These are phyloP conservation scores for Heteromyza rotundicornis DNA, from an alignment of 2,888 invertebrate genomes.

Conservation along the genomic window DNA sequence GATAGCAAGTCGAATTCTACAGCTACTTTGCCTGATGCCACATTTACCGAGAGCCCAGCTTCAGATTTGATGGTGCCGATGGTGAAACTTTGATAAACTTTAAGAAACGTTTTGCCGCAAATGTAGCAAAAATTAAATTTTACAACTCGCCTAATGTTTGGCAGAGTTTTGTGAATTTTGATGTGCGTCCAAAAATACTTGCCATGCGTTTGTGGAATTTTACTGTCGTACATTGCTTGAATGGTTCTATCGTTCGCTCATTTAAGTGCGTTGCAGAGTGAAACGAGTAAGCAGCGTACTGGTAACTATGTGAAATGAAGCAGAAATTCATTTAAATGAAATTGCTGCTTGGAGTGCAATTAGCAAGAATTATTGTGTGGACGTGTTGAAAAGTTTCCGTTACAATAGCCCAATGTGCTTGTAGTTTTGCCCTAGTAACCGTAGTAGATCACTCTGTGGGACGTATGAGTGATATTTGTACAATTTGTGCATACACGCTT, in stretches of 20 bases:
- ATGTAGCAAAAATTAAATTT: neutral
- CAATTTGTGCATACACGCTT: too few species aligned
- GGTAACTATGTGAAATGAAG: neutral
- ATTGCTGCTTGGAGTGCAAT: constrained; percentile 55
- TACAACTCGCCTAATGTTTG: neutral
- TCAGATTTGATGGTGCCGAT: constrained; percentile 17
- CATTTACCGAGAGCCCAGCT: neutral
- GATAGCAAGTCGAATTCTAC: neutral
- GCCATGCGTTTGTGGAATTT: neutral
- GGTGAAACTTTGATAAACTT: constrained; percentile 1
- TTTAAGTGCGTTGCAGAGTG: neutral
- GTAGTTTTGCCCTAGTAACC: too few species aligned
- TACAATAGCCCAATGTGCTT: too few species aligned
- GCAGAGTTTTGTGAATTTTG: neutral
- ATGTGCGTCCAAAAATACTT: neutral
- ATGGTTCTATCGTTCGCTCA: neutral
- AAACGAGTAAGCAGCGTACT: neutral
- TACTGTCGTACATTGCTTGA: neutral
- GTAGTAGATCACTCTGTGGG: too few species aligned
- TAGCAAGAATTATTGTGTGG: constrained; percentile 54
- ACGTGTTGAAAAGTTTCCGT: constrained; percentile 40
- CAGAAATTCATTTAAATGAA: constrained; percentile 50
- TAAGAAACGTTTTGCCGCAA: neutral
- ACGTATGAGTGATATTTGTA: too few species aligned
- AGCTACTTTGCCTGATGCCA: neutral